phyloP scores from a whole-genome alignment of 2,888 invertebrate species.

The Glaucopsyche alexis region DNA sequence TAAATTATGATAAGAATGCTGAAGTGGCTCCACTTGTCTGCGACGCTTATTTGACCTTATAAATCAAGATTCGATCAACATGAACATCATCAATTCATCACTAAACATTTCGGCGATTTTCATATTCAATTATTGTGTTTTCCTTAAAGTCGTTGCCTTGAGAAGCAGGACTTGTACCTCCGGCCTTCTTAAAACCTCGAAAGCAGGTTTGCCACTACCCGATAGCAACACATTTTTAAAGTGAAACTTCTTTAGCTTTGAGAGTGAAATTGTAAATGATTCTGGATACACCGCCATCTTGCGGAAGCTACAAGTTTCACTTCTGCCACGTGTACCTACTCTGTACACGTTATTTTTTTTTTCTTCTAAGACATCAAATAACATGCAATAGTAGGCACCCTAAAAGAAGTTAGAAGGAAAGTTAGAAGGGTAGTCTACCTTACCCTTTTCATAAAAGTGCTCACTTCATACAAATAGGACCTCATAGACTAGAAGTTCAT shows the following conservation, averaged over 20 bases:
- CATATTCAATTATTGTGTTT: constrained; percentile 28
- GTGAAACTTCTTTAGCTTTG: too few relatives aligned
- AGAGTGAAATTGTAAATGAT: too few relatives aligned
- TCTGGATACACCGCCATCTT: too few relatives aligned
- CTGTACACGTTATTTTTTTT: too few relatives aligned
- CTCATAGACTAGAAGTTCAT: background rate
- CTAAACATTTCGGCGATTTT: constrained; percentile 10
- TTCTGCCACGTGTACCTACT: too few relatives aligned
- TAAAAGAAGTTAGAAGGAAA: too few relatives aligned
- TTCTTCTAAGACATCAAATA: too few relatives aligned
- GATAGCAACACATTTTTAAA: constrained; percentile 11
- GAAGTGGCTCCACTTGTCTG: constrained; percentile 5
- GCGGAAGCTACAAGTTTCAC: too few relatives aligned
- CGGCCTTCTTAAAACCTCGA: constrained; percentile 40
- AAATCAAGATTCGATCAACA: background rate
- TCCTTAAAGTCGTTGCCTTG: constrained; percentile 35
- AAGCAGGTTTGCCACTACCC: constrained; percentile 34
- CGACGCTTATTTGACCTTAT: background rate
- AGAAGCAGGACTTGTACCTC: constrained; percentile 35
- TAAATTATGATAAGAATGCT: background rate
- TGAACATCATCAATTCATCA: constrained; percentile 9
- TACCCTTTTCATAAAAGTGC: too few relatives aligned
- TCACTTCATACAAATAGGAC: too few relatives aligned
- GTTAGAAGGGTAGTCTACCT: too few relatives aligned
- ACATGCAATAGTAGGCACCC: too few relatives aligned